Base-by-base conservation (phyloP, 1,140 invertebrate species). In the Microplitis mediator region DNA sequence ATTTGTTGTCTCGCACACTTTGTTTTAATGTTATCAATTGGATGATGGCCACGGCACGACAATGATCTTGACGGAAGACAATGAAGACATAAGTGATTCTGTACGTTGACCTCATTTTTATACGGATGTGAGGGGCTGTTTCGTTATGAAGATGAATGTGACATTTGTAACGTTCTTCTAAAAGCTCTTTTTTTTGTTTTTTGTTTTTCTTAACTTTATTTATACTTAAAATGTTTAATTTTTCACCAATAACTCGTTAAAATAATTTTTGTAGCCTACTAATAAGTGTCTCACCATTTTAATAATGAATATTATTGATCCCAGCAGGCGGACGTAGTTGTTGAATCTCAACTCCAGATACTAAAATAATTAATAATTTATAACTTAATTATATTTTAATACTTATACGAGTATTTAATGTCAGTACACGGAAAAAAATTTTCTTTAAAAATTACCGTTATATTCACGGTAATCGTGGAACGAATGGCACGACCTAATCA, bases 261-360 rank as follows among this genome's bases (percentile, higher is more conserved):
- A 54, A 54, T 54, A 54, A n/a, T 54, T 45, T 34, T 64, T 64
- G 23, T 23, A 23, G 23, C 23, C 23, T 23, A 34, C 34, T 14
- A 35, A 6, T 65, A 50, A 31, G 6, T 23, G 5, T 23, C 84
- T 84, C 70, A 88, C 84, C 88, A 89, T 88, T 84, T 89, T 91
- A 32, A 90, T 84, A 2, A 92, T 77, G 77, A 93, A 93, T n/a
- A 92, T 88, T 13, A 88, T 81, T 0, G 91, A 92, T 11, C 92
- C 92, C 73, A 92, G 86, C 31, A 91, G 82, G 23, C 92, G 88
- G 4, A 92, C 88, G 2, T 87, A 84, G 67, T 88, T 86, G 83
- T 91, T 90, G 80, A 93, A 94, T 50, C 93, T 87, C 74, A 90
- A 77, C 71, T 93, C 91, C 65, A 95, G 85, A 82, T 95, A 95